Evolutionary conservation across 2,888 invertebrate genomes (phyloP).

Genomic region (Plebejus anna): DNA sequence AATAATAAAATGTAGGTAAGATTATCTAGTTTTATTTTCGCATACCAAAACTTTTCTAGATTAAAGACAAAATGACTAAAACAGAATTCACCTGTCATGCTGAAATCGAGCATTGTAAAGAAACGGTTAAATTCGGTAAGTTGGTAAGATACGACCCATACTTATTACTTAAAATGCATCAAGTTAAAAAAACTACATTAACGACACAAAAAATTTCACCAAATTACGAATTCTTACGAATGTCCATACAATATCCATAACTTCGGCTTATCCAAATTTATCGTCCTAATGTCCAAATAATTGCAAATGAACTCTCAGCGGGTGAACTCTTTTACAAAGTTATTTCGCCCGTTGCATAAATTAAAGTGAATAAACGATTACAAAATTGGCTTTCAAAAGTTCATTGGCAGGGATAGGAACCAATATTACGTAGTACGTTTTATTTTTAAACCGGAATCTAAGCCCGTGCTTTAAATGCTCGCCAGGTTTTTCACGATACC

Average conservation of each 20-base stretch:
- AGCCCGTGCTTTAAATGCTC: not conserved
- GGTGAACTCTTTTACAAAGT: slow-evolving; percentile 16
- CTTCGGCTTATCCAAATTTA: slow-evolving; percentile 12
- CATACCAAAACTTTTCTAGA: not conserved
- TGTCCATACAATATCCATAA: not conserved
- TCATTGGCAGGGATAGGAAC: slow-evolving; percentile 24
- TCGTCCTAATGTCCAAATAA: slow-evolving; percentile 18
- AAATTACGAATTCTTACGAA: not conserved
- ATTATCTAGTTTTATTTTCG: not conserved
- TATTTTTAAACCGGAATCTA: slow-evolving; percentile 20
- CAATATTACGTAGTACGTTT: slow-evolving; percentile 16
- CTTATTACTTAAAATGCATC: too few species aligned
- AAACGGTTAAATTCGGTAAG: too few species aligned
- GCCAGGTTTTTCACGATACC: slow-evolving; percentile 11
- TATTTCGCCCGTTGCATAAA: not conserved
- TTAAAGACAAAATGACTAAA: not conserved
- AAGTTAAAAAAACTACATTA: not conserved
- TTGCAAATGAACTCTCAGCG: slow-evolving; percentile 23
- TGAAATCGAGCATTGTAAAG: too few species aligned
- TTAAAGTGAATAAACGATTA: slow-evolving; percentile 16
- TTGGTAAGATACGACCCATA: too few species aligned
- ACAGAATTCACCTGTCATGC: not conserved
- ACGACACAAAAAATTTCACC: not conserved
- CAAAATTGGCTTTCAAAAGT: slow-evolving; percentile 24
- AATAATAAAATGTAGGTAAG: not conserved